Conservation (phyloP, 2,888 invertebrate species). For the Synanthedon formicaeformis region DNA sequence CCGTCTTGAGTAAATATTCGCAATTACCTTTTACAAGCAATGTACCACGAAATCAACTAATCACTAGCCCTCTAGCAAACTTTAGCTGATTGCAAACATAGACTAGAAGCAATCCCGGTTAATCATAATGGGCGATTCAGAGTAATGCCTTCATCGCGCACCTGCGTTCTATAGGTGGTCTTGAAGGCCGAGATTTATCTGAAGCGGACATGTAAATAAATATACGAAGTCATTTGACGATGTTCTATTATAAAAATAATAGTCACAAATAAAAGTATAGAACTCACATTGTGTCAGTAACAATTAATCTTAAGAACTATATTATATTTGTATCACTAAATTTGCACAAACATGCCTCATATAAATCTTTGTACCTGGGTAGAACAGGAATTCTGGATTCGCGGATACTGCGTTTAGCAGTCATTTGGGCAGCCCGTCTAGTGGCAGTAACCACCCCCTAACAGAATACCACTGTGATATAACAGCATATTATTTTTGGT, state of each 20-base stretch:
- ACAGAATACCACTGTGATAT: too few species aligned
- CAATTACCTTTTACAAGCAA: not conserved
- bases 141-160: slow-evolving; percentile 64
- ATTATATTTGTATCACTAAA: too few species aligned
- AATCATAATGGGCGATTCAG: slow-evolving; percentile 59
- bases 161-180: slow-evolving; percentile 40
- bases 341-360: too few species aligned
- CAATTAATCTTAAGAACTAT: too few species aligned
- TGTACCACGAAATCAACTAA: slow-evolving; percentile 31
- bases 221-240: not conserved
- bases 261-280: not conserved
- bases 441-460: too few species aligned
- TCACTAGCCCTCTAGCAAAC: slow-evolving; percentile 38
- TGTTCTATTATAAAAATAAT: not conserved
- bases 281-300: not conserved
- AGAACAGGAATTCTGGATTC: too few species aligned
- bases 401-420: too few species aligned
- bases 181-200: slow-evolving; percentile 4
- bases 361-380: too few species aligned
- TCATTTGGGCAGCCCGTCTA: too few species aligned
- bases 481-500: too few species aligned
- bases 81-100: slow-evolving; percentile 54
- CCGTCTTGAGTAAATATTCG: not conserved
- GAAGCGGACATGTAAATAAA: not conserved
- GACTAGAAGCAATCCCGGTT: slow-evolving; percentile 42